Conservation (phyloP, 2,113 vertebrate genomes). For the Nibea coibor region DNA sequence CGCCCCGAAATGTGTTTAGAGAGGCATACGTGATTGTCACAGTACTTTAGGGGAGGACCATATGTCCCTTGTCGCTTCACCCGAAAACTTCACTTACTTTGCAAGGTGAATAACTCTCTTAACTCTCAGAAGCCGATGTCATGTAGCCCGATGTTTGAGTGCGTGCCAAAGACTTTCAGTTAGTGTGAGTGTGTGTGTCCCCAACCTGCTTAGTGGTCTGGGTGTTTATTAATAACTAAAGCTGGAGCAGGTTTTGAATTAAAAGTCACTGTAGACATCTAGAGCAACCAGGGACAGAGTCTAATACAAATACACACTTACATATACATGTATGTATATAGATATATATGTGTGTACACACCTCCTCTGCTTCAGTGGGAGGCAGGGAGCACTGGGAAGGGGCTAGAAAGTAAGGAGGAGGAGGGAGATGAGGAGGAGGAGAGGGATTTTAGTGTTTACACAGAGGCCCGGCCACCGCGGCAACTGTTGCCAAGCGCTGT, state of each 20-base stretch:
- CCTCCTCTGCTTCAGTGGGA: conserved; percentile 57
- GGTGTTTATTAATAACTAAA: conserved; percentile 75
- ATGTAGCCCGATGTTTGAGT: conserved; percentile 5
- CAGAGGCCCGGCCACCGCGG: conserved; percentile 65
- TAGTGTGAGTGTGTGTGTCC: conserved; percentile 9
- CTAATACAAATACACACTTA: neutral
- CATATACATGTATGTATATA: neutral
- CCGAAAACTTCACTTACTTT: conserved; percentile 59
- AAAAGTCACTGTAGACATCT: conserved; percentile 53
- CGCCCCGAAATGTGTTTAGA: conserved; percentile 71
- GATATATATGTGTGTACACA: neutral
- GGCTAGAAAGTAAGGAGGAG: conserved; percentile 57
- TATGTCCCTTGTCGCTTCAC: conserved; percentile 64
- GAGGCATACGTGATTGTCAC: conserved; percentile 59
- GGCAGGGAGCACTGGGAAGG: conserved; percentile 37
- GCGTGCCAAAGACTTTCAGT: conserved; percentile 40
- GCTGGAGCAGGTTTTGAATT: conserved; percentile 77
- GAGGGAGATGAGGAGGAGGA: conserved; percentile 59
- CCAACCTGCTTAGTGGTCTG: conserved; percentile 45
- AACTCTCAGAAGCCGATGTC: conserved; percentile 42
- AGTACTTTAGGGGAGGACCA: conserved; percentile 62
- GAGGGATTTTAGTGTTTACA: conserved; percentile 77
- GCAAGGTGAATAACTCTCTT: conserved; percentile 56
- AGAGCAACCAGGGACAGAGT: conserved; percentile 28
- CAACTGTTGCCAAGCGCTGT: conserved; percentile 82